Evolutionary conservation across 2,113 vertebrate genomes (phyloP).

Genomic region (Salvelinus fontinalis): DNA sequence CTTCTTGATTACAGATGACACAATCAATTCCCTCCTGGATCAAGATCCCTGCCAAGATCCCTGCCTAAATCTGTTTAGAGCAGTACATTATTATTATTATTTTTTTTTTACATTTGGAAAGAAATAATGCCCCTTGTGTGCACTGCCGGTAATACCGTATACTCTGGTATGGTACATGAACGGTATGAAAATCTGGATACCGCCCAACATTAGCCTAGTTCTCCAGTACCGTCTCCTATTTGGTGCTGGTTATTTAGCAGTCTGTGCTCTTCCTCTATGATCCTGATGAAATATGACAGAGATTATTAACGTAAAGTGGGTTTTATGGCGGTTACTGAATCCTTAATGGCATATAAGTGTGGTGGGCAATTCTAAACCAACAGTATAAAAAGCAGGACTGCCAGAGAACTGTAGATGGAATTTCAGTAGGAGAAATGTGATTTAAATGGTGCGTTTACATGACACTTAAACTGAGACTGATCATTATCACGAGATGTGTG

Average conservation of each 20-base stretch:
- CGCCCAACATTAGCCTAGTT: no score
- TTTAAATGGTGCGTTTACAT: conserved; percentile 12
- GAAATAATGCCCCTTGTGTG: no score
- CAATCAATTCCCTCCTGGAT: no score
- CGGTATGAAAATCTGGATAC: no score
- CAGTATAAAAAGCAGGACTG: conserved; percentile 1
- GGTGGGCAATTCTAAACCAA: conserved; percentile 15
- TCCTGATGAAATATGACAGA: conserved; percentile 44
- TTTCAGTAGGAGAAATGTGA: conserved; percentile 13
- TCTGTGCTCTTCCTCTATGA: conserved; percentile 28
- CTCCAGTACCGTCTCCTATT: neutral
- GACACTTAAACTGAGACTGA: conserved; percentile 18
- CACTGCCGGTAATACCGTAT: no score
- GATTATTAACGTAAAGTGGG: conserved; percentile 39
- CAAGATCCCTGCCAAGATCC: no score
- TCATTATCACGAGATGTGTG: neutral
- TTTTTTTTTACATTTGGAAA: no score
- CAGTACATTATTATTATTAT: no score
- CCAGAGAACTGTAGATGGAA: conserved; percentile 22
- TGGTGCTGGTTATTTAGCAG: conserved; percentile 16
- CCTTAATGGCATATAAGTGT: conserved; percentile 31
- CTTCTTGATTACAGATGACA: no score
- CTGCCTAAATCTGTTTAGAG: no score
- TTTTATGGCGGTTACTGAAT: conserved; percentile 27
- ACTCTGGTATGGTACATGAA: no score